phyloP scores from a whole-genome alignment of 64 coral and sea anemone genomes.

The Pachyseris speciosa region DNA sequence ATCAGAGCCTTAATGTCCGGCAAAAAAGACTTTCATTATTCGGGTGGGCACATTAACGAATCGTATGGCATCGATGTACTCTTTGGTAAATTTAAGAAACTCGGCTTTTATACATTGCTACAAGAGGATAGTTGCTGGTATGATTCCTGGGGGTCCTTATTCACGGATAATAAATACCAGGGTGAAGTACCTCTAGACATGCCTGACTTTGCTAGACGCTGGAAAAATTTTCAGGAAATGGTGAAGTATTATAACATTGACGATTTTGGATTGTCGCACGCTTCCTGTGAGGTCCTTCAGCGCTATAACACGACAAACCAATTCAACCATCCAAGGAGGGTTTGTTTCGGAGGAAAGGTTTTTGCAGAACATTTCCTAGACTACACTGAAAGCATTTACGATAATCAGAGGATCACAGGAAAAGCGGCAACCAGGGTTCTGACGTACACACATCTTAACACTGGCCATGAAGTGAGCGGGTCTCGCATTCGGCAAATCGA shows the following conservation, averaged over 20 bases:
- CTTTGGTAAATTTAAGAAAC: constrained; percentile 57
- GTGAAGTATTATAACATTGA: constrained; percentile 56
- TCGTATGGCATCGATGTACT: constrained; percentile 49
- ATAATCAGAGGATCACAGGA: constrained; percentile 1
- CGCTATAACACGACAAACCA: constrained; percentile 79
- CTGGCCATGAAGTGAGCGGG: constrained; percentile 82
- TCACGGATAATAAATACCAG: constrained; percentile 51
- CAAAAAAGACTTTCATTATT: constrained; percentile 10
- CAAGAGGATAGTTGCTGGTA: constrained; percentile 88
- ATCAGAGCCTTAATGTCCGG: constrained; percentile 68
- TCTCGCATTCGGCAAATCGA: constrained; percentile 83
- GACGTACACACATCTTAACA: constrained; percentile 82
- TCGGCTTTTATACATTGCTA: constrained; percentile 69
- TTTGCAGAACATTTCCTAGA: constrained; percentile 77
- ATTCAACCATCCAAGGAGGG: constrained; percentile 64
- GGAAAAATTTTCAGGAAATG: constrained; percentile 49
- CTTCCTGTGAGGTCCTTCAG: constrained; percentile 78
- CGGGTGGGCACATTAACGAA: constrained; percentile 8
- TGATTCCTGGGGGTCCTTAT: constrained; percentile 67
- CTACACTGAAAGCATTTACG: constrained; percentile 57
- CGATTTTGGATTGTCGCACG: constrained; percentile 82
- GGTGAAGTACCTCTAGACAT: constrained; percentile 32
- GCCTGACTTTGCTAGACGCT: constrained; percentile 66
- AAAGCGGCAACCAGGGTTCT: constrained; percentile 58
- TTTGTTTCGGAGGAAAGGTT: constrained; percentile 77